These are phyloP conservation scores for Bombus soroeensis DNA, from an alignment of 1,140 invertebrate genomes.

Conservation along the genomic window DNA sequence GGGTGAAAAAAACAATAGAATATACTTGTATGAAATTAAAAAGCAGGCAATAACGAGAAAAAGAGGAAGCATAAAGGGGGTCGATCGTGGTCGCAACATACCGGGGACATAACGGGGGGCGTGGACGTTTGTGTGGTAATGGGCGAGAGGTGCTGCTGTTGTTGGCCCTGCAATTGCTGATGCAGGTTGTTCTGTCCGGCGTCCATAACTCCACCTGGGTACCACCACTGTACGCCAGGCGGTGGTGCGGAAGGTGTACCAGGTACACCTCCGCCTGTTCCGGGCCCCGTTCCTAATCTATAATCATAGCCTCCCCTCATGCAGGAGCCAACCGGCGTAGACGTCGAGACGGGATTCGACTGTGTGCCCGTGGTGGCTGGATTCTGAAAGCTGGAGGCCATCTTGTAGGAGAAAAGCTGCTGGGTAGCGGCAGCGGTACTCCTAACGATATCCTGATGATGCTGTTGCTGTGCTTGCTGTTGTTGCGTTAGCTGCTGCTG, in stretches of 20 bases:
- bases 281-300: slow-evolving; percentile 82
- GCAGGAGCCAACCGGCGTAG: slow-evolving; percentile 79
- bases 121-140: slow-evolving; percentile 80
- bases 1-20: neutral
- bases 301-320: slow-evolving; percentile 85
- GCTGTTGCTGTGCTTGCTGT: slow-evolving; percentile 78
- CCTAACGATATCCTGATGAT: slow-evolving; percentile 81
- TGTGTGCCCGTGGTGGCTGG: slow-evolving; percentile 84
- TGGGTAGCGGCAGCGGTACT: slow-evolving; percentile 86
- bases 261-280: slow-evolving; percentile 78
- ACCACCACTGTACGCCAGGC: slow-evolving; percentile 88
- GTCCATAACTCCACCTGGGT: slow-evolving; percentile 82
- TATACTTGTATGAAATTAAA: slow-evolving; percentile 6
- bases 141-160: slow-evolving; percentile 81
- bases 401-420: slow-evolving; percentile 92
- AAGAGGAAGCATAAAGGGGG: slow-evolving; percentile 57
- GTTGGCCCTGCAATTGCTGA: slow-evolving; percentile 82
- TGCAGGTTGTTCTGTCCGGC: slow-evolving; percentile 83
- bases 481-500: slow-evolving; percentile 78
- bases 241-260: slow-evolving; percentile 81
- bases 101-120: slow-evolving; percentile 80
- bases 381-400: slow-evolving; percentile 91
- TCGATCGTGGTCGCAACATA: slow-evolving; percentile 70
- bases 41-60: slow-evolving; percentile 56
- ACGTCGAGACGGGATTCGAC: slow-evolving; percentile 81